Conservation (phyloP, 2,113 vertebrate genomes). For the Tragelaphus imberbis region DNA sequence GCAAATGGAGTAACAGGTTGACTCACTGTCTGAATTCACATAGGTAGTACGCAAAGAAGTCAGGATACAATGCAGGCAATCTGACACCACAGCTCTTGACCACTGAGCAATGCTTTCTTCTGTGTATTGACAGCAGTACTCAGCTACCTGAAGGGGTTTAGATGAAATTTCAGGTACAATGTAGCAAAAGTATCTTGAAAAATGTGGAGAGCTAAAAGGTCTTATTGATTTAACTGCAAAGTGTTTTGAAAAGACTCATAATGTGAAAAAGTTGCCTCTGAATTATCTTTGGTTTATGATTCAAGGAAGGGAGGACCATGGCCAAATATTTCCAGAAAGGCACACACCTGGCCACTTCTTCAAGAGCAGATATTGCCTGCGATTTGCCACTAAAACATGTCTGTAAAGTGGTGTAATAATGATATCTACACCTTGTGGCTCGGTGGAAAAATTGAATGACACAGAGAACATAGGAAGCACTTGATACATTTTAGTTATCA, state of each 20-base stretch:
- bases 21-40: not conserved
- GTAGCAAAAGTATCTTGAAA: not conserved
- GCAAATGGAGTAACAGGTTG: not conserved
- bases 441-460: not conserved
- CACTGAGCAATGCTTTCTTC: not conserved
- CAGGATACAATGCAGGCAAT: not conserved
- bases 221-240: not conserved
- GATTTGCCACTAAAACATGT: not conserved
- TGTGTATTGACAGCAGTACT: not conserved
- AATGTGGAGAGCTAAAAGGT: not conserved
- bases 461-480: not conserved
- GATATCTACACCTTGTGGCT: not conserved
- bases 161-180: not conserved
- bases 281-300: not conserved
- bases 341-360: not conserved
- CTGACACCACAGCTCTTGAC: not conserved
- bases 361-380: not conserved
- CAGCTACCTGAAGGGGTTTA: not conserved
- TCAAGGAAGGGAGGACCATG: not conserved
- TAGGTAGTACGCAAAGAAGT: not conserved
- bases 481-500: not conserved
- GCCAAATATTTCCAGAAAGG: not conserved
- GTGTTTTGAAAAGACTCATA: not conserved
- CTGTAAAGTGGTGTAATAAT: not conserved
- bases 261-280: not conserved